Conservation (phyloP, 2,113 vertebrate genomes). For the Holacanthus passer region DNA sequence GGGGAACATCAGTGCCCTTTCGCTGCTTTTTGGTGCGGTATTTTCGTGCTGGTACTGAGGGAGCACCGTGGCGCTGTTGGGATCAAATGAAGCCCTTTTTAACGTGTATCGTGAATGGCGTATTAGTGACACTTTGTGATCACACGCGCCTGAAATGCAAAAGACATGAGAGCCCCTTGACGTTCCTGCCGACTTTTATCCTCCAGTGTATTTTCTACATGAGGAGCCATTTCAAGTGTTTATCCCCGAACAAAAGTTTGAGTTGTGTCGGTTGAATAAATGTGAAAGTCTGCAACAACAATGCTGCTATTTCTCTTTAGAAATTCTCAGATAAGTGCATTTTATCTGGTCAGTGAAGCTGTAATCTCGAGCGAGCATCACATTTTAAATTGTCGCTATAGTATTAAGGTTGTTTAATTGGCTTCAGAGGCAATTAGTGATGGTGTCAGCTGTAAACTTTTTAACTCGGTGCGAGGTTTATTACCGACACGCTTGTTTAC, state of each 20-base stretch:
- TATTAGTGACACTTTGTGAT: slow-evolving; percentile 71
- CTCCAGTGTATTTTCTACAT: slow-evolving; percentile 52
- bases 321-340: not conserved
- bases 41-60: slow-evolving; percentile 40
- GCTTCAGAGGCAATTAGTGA: slow-evolving; percentile 10
- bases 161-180: slow-evolving; percentile 46
- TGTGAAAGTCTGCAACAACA: slow-evolving; percentile 21
- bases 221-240: slow-evolving; percentile 47
- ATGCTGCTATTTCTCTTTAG: not conserved
- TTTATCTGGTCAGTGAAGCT: not conserved
- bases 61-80: slow-evolving; percentile 39
- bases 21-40: slow-evolving; percentile 34
- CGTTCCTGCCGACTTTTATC: not conserved
- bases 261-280: slow-evolving; percentile 30
- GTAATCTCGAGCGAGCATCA: not conserved
- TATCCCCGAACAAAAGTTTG: slow-evolving; percentile 34
- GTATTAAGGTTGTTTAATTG: not conserved
- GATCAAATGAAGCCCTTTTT: slow-evolving; percentile 59
- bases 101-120: slow-evolving; percentile 37
- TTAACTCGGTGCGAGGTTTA: not conserved
- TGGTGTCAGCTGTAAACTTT: not conserved
- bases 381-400: not conserved
- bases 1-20: slow-evolving; percentile 49
- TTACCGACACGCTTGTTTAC: slow-evolving; percentile 10
- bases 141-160: slow-evolving; percentile 62